phyloP scores from a whole-genome alignment of 2,888 invertebrate species.

The Mimas tiliae region DNA sequence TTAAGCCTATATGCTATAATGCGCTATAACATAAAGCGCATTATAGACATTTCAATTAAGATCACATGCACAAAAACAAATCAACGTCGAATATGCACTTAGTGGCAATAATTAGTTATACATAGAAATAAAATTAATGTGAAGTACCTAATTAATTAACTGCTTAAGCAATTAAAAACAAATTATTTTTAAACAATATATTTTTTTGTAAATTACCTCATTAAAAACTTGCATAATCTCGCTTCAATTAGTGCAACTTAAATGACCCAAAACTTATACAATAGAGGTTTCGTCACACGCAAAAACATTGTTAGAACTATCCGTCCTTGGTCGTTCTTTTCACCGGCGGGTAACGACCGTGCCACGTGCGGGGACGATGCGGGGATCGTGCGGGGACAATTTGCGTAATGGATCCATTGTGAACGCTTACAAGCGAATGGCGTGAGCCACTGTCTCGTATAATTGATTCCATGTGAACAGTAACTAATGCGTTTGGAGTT shows the following conservation, averaged over 20 bases:
- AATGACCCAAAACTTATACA: constrained; percentile 51
- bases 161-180: not conserved
- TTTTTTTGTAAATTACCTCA: not conserved
- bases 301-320: constrained; percentile 70
- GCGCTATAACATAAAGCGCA: too few species aligned
- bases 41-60: too few species aligned
- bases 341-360: constrained; percentile 27
- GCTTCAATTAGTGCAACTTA: constrained; percentile 42
- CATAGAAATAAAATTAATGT: too few species aligned
- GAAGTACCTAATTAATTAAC: not conserved
- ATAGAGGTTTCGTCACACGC: constrained; percentile 64
- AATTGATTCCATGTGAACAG: constrained; percentile 59
- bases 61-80: too few species aligned
- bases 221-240: not conserved
- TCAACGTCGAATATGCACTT: too few species aligned
- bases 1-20: too few species aligned
- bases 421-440: constrained; percentile 70
- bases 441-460: constrained; percentile 65
- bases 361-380: constrained; percentile 10
- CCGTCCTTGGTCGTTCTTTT: constrained; percentile 7
- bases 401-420: constrained; percentile 82
- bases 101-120: too few species aligned
- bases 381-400: constrained; percentile 51
- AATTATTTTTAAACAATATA: not conserved
- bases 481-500: constrained; percentile 23